phyloP scores from a whole-genome alignment of 2,888 invertebrate species.

The Capitulum mitella region DNA sequence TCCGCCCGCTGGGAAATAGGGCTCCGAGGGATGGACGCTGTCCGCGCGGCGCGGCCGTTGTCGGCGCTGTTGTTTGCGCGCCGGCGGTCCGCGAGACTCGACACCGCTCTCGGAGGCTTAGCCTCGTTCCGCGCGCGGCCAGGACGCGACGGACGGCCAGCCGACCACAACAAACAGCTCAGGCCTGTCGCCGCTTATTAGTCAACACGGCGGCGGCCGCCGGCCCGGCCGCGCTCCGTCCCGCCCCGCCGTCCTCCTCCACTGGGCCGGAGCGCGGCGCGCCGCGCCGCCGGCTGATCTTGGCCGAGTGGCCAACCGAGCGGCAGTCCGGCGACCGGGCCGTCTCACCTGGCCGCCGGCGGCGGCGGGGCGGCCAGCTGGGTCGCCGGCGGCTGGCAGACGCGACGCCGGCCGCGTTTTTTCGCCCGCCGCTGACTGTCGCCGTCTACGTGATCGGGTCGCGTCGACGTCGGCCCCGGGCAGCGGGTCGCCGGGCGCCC shows the following conservation, averaged over 20 bases:
- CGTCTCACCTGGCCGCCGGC: not conserved
- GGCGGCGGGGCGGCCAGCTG: not conserved
- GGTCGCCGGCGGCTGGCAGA: not conserved
- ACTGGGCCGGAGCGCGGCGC: not conserved
- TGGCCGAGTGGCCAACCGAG: not conserved
- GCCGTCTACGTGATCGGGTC: too few species aligned
- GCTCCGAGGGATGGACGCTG: not conserved
- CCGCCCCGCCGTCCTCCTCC: too few species aligned
- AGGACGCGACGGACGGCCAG: not conserved
- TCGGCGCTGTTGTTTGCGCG: not conserved
- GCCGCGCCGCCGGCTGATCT: not conserved
- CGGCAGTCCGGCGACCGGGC: not conserved
- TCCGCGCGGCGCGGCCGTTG: not conserved
- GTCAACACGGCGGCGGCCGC: not conserved
- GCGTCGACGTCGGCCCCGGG: too few species aligned
- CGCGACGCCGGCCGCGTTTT: too few species aligned
- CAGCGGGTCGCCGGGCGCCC: too few species aligned
- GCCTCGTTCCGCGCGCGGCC: not conserved
- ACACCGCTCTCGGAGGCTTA: constrained; percentile 8
- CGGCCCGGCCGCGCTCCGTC: not conserved
- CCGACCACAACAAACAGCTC: constrained; percentile 10
- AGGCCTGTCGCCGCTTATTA: not conserved
- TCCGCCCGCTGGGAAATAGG: not conserved
- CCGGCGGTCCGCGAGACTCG: not conserved
- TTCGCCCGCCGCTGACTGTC: too few species aligned